These are phyloP conservation scores for Tyrannus savana DNA, from an alignment of 2,113 vertebrate species.

Conservation along the genomic window DNA sequence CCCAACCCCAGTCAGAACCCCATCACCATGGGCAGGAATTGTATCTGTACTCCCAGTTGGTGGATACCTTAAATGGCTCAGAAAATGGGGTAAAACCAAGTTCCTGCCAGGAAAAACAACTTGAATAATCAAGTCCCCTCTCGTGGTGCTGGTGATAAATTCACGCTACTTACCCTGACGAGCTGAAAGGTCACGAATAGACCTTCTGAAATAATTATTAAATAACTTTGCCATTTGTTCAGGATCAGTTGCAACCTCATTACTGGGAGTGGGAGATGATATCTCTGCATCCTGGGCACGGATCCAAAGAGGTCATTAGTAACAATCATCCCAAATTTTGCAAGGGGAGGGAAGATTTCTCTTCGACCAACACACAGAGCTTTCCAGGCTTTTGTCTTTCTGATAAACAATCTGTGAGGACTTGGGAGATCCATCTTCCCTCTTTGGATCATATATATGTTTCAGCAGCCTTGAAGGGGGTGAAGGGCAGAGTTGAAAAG, in stretches of 20 bases:
- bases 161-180: slow-evolving; percentile 58
- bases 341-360: slow-evolving; percentile 60
- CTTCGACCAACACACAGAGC: slow-evolving; percentile 44
- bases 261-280: slow-evolving; percentile 71
- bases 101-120: slow-evolving; percentile 56
- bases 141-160: slow-evolving; percentile 57
- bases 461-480: slow-evolving; percentile 11
- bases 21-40: rapidly evolving
- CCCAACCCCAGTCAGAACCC: rapidly evolving
- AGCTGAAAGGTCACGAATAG: slow-evolving; percentile 73
- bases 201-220: slow-evolving; percentile 74
- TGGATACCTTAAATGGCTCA: background rate
- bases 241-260: slow-evolving; percentile 76
- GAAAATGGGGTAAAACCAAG: background rate
- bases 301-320: slow-evolving; percentile 74
- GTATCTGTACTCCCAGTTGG: background rate
- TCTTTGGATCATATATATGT: background rate
- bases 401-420: background rate
- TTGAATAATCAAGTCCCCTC: slow-evolving; percentile 44
- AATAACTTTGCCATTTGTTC: slow-evolving; percentile 78
- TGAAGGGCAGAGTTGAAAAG: background rate
- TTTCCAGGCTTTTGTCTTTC: slow-evolving; percentile 47
- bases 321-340: slow-evolving; percentile 66
- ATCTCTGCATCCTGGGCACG: slow-evolving; percentile 66
- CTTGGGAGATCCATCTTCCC: background rate